These are phyloP conservation scores for Drosophila nigrodunni DNA, from an alignment of 1,140 invertebrate species.

Conservation along the genomic window DNA sequence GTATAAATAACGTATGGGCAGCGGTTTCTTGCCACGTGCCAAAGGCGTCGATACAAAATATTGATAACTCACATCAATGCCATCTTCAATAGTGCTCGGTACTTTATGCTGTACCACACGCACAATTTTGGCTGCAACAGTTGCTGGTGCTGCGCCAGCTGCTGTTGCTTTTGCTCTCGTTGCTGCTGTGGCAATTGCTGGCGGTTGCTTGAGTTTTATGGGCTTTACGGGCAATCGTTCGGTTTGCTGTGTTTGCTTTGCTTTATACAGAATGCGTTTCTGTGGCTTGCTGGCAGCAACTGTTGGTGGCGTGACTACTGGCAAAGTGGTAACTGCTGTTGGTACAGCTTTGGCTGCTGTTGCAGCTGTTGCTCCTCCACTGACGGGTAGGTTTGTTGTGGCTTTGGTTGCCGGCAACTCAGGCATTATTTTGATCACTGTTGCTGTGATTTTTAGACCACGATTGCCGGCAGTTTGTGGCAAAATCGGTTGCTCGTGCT, in stretches of 20 bases:
- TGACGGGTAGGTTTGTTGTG: background rate
- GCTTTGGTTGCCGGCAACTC: background rate
- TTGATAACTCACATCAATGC: slow-evolving; percentile 70
- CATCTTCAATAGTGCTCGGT: slow-evolving; percentile 64
- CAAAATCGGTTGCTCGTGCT: background rate
- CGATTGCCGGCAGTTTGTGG: slow-evolving; percentile 22
- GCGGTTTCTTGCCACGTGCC: slow-evolving; percentile 53
- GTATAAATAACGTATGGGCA: slow-evolving; percentile 61
- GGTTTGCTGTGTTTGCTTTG: background rate
- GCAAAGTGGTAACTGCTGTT: background rate
- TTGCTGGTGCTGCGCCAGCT: background rate
- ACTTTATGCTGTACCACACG: slow-evolving; percentile 57
- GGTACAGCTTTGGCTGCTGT: background rate
- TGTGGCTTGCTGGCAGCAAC: background rate
- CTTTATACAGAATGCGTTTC: background rate
- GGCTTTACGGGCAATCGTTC: background rate
- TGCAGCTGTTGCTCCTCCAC: background rate
- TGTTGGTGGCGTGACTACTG: slow-evolving; percentile 2
- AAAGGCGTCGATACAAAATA: slow-evolving; percentile 61
- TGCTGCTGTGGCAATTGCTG: background rate
- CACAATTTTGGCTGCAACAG: slow-evolving; percentile 40
- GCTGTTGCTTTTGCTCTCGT: background rate
- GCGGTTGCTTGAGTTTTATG: background rate
- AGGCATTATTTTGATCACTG: slow-evolving; percentile 59
- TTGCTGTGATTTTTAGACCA: slow-evolving; percentile 58